phyloP scores from a whole-genome alignment of 2,113 vertebrate genomes.

The Eclectus roratus region DNA sequence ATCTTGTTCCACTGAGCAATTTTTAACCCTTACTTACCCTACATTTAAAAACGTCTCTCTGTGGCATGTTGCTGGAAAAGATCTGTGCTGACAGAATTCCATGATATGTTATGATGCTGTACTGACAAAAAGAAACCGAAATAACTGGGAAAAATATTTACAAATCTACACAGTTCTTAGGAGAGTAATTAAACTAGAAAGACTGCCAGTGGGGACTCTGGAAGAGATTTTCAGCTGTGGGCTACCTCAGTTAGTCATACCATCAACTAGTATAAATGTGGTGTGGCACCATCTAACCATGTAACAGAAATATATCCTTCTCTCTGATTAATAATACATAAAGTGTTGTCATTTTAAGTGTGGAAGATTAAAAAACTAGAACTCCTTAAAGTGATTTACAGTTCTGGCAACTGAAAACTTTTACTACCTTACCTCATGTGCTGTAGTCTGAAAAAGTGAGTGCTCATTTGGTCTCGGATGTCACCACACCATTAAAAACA shows the following conservation, averaged over 20 bases:
- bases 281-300: background rate
- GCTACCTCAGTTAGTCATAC: background rate
- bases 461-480: background rate
- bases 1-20: background rate
- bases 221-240: background rate
- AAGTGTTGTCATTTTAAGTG: background rate
- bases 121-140: background rate
- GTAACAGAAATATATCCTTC: background rate
- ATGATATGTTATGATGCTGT: background rate
- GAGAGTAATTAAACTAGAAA: background rate
- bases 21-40: background rate
- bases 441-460: background rate
- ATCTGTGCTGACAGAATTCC: background rate
- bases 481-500: background rate
- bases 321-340: background rate
- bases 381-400: conserved; percentile 9
- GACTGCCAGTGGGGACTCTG: background rate
- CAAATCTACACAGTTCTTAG: background rate
- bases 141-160: background rate
- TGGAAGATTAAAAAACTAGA: background rate
- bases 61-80: background rate
- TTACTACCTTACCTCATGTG: background rate
- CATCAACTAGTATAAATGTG: background rate
- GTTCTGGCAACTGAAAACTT: background rate
- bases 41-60: background rate